A percentile compares a stretch with the other conserved stretches of the same genome.
Evolutionary conservation across 2,113 vertebrate species (phyloP).

Genomic region (Beaufortia kweichowensis): DNA sequence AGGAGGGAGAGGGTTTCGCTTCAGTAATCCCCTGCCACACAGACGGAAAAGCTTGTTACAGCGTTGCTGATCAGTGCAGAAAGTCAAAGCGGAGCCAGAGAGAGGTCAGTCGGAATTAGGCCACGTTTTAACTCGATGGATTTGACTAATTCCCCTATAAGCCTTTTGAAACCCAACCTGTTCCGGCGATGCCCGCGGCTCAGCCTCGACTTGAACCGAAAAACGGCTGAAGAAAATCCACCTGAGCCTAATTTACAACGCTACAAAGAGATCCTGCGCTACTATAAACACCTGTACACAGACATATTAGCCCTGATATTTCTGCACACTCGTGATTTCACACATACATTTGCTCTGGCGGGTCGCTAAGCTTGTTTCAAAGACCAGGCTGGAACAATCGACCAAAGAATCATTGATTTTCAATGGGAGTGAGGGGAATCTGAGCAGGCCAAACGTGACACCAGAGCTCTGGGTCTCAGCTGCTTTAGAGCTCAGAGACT

Average conservation of each 20-base stretch:
- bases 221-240: conserved; percentile 63
- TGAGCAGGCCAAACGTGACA: conserved; percentile 58
- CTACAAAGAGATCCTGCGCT: conserved; percentile 57
- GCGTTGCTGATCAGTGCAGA: conserved; percentile 77
- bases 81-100: conserved; percentile 78
- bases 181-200: conserved; percentile 69
- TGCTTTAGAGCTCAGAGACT: conserved; percentile 58
- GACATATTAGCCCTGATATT: conserved; percentile 33
- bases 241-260: conserved; percentile 73
- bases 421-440: conserved; percentile 61
- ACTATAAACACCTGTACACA: conserved; percentile 57
- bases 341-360: background rate
- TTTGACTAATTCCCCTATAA: conserved; percentile 77
- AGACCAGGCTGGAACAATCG: conserved; percentile 71
- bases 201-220: conserved; percentile 61
- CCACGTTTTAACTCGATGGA: conserved; percentile 73
- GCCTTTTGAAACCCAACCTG: conserved; percentile 76
- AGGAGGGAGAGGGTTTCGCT: conserved; percentile 66
- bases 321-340: conserved; percentile 19
- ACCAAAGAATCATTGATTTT: conserved; percentile 68
- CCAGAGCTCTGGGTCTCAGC: conserved; percentile 64
- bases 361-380: conserved; percentile 58
- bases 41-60: conserved; percentile 79
- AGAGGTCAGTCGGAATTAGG: conserved; percentile 79
- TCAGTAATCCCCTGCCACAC: conserved; percentile 76